Evolutionary conservation across 2,888 invertebrate genomes (phyloP).

Genomic region (Watsonalla binaria): DNA sequence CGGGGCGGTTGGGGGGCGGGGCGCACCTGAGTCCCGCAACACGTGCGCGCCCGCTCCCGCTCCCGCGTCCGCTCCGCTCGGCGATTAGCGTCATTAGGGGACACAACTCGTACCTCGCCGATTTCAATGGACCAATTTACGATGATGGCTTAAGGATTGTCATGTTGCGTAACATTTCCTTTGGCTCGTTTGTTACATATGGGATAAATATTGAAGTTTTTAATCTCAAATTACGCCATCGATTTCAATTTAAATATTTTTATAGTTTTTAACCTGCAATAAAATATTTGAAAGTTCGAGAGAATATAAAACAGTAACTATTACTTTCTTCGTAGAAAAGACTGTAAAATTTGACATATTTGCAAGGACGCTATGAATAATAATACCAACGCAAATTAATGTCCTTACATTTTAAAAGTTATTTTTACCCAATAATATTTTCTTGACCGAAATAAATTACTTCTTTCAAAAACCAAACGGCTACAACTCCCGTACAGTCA

Average conservation of each 20-base stretch:
- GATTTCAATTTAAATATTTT: too few relatives aligned
- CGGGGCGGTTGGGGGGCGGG: conserved; percentile 63
- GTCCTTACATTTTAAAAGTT: too few relatives aligned
- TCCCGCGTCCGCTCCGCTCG: conserved; percentile 33
- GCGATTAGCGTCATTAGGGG: conserved; percentile 52
- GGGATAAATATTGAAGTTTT: background rate
- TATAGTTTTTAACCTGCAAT: too few relatives aligned
- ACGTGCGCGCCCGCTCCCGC: conserved; percentile 53
- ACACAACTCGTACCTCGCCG: conserved; percentile 47
- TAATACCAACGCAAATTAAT: too few relatives aligned
- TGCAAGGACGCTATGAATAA: too few relatives aligned
- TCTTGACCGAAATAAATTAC: background rate
- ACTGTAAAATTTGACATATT: too few relatives aligned
- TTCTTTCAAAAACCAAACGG: background rate
- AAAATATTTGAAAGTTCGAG: too few relatives aligned
- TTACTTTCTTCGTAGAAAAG: too few relatives aligned
- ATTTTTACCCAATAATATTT: too few relatives aligned
- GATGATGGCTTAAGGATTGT: conserved; percentile 47
- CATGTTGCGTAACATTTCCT: conserved; percentile 31
- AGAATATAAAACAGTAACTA: too few relatives aligned
- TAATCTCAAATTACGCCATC: background rate
- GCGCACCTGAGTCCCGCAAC: conserved; percentile 66
- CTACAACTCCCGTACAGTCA: conserved; percentile 5
- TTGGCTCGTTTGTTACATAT: background rate
- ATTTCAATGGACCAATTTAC: conserved; percentile 62